Evolutionary conservation across 53 echinoderm and acorn worm species (phyloP).

Genomic region (Zoroaster sp.): DNA sequence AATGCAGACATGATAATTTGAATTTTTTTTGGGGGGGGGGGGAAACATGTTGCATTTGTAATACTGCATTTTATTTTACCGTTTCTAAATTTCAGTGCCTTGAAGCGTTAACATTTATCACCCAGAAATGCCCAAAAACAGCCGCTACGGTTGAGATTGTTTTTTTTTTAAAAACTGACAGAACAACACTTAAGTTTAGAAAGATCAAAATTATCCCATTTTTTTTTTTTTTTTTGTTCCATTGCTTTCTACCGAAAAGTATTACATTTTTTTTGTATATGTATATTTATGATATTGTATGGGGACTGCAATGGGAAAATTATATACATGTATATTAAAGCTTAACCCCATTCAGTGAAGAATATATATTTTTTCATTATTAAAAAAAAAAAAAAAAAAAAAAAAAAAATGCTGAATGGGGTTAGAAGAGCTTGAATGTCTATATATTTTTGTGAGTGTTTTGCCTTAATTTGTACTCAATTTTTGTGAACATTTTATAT

Average conservation of each 20-base stretch:
- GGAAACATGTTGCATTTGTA: no score
- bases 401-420: constrained; percentile 18
- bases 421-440: constrained; percentile 34
- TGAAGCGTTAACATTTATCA: no score
- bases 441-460: constrained; percentile 55
- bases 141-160: no score
- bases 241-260: constrained; percentile 56
- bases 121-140: no score
- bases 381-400: neutral
- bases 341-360: constrained; percentile 45
- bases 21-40: no score
- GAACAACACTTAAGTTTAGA: no score
- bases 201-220: no score
- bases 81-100: no score
- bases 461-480: constrained; percentile 22
- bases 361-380: constrained; percentile 46
- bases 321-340: constrained; percentile 10
- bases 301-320: constrained; percentile 44
- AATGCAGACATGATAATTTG: no score
- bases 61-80: no score
- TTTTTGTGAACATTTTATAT: neutral
- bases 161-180: no score
- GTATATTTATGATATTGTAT: constrained; percentile 56
- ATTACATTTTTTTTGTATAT: constrained; percentile 62
- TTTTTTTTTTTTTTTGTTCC: no score